A percentile compares a stretch with the other conserved stretches of the same genome.
These are phyloP conservation scores for Tragulus kanchil DNA, from an alignment of 2,113 vertebrate species.

Conservation along the genomic window DNA sequence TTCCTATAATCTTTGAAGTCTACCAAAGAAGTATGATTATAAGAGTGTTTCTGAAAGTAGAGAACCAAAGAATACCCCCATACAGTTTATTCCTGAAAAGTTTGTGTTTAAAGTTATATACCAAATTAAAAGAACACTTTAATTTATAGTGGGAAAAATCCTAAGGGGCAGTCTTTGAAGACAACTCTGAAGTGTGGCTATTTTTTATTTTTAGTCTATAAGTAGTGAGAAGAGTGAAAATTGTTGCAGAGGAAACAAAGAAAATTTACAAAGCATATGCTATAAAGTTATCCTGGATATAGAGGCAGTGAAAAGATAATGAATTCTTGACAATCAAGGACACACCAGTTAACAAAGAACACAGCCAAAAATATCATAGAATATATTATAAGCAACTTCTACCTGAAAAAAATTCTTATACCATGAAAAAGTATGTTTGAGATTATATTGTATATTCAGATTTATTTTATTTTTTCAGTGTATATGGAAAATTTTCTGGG, in stretches of 20 bases:
- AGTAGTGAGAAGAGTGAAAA: conserved; percentile 56
- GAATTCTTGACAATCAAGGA: conserved; percentile 52
- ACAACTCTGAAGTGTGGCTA: background rate
- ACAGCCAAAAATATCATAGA: background rate
- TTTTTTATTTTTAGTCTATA: conserved; percentile 39
- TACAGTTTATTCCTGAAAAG: conserved; percentile 16
- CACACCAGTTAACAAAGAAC: conserved; percentile 24
- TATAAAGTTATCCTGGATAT: background rate
- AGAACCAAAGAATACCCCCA: background rate
- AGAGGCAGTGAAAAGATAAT: background rate
- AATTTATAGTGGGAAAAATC: background rate
- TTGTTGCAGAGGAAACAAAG: conserved; percentile 31
- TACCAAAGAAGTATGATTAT: background rate
- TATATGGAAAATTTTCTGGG: background rate
- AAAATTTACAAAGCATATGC: conserved; percentile 50
- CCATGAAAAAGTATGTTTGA: background rate
- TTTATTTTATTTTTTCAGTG: background rate
- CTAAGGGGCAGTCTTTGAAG: conserved; percentile 9
- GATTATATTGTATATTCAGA: background rate
- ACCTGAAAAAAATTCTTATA: background rate
- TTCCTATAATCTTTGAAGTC: background rate
- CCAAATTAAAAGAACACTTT: conserved; percentile 58
- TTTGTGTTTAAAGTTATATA: background rate
- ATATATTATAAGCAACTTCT: background rate
- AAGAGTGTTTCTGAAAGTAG: conserved; percentile 14